Evolutionary conservation across 2,797 vertebrate species (phyloP).

Genomic region (Diplodus sargus): DNA sequence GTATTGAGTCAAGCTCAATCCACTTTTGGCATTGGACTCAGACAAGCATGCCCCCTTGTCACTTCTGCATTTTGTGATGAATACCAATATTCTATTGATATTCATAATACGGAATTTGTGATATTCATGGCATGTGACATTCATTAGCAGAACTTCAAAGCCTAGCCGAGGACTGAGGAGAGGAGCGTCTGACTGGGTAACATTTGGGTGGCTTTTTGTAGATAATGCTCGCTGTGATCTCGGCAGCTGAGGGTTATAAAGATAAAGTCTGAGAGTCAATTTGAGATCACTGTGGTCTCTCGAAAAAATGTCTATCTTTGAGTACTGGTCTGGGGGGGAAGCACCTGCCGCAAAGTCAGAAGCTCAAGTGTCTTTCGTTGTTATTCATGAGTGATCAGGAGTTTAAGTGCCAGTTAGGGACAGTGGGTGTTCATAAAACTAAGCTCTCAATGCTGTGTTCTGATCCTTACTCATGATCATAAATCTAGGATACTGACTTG

Average conservation of each 20-base stretch:
- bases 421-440: conserved; percentile 25
- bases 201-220: conserved; percentile 8
- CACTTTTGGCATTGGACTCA: not conserved
- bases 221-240: conserved; percentile 16
- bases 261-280: not conserved
- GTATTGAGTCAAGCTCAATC: conserved; percentile 1
- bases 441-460: conserved; percentile 31
- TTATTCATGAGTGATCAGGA: not conserved
- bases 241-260: not conserved
- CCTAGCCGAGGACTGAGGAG: not conserved
- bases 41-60: not conserved
- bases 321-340: not conserved
- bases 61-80: conserved; percentile 13
- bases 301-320: conserved; percentile 29
- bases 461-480: conserved; percentile 8
- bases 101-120: conserved; percentile 24
- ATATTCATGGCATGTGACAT: conserved; percentile 1
- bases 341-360: not conserved
- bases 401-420: conserved; percentile 27
- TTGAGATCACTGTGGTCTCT: not conserved
- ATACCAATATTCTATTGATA: conserved; percentile 24
- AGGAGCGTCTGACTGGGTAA: conserved; percentile 7
- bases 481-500: not conserved
- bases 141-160: not conserved
- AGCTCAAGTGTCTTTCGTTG: not conserved